A percentile compares a stretch with the other conserved stretches of the same genome.
Evolutionary conservation across 2,888 invertebrate genomes (phyloP).

Genomic region (Plebejus melissa): DNA sequence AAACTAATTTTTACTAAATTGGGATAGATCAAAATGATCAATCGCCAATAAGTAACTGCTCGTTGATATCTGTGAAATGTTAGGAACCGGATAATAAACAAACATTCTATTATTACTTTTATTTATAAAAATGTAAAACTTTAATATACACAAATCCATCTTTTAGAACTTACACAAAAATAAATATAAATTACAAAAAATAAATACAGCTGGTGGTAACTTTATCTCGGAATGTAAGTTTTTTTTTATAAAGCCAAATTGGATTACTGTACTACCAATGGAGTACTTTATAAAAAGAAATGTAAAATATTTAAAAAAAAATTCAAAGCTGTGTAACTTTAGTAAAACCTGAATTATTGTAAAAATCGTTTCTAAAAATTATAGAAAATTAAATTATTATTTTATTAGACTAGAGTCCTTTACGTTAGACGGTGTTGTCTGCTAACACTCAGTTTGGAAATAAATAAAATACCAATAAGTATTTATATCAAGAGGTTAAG

Average conservation of each 20-base stretch:
- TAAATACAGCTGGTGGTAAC: neutral
- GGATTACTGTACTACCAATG: neutral
- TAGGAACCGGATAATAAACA: neutral
- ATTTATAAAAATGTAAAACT: slow-evolving; percentile 22
- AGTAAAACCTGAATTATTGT: neutral
- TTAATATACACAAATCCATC: neutral
- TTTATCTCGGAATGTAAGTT: neutral
- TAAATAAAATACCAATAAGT: neutral
- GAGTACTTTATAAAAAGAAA: neutral
- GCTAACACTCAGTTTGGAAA: neutral
- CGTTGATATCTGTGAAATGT: no score
- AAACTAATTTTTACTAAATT: no score
- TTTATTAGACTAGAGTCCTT: slow-evolving; percentile 1
- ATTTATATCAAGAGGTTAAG: neutral
- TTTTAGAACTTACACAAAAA: neutral
- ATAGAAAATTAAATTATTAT: neutral
- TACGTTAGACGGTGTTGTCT: neutral
- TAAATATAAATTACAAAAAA: neutral
- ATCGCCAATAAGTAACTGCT: no score
- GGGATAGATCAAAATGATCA: no score
- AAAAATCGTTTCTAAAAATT: neutral
- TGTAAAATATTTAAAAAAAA: no score
- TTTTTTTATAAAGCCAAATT: neutral
- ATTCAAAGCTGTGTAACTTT: no score
- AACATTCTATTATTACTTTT: neutral